Evolutionary conservation across 2,113 vertebrate species (phyloP).

Genomic region (Lamprotornis superbus): DNA sequence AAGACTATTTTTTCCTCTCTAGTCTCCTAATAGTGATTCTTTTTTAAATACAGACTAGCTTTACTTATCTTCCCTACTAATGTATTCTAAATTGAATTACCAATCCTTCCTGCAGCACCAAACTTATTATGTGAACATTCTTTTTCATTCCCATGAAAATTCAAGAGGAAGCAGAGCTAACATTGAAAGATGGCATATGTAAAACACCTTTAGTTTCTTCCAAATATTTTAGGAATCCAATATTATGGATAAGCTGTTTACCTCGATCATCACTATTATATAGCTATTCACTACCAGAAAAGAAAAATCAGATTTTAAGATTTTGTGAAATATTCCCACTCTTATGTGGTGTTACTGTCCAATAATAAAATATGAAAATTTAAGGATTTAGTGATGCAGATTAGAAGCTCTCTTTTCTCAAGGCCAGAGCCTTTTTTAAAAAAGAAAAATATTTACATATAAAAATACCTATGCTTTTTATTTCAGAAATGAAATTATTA

Average conservation of each 20-base stretch:
- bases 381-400: too few species aligned
- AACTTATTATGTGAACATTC: not conserved
- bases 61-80: not conserved
- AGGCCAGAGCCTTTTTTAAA: not conserved
- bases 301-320: not conserved
- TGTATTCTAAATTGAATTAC: not conserved
- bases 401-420: too few species aligned
- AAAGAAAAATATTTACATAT: not conserved
- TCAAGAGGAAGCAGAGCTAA: not conserved
- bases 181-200: not conserved
- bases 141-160: slow-evolving; percentile 5
- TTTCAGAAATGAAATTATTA: not conserved
- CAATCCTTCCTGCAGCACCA: not conserved
- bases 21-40: not conserved
- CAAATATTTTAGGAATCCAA: not conserved
- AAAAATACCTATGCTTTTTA: not conserved
- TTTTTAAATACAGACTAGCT: not conserved
- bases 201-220: not conserved
- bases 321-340: not conserved
- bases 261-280: not conserved
- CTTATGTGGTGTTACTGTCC: not conserved
- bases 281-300: not conserved
- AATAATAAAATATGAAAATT: not conserved
- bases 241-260: not conserved
- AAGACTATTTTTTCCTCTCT: not conserved